These are phyloP conservation scores for Sitta europaea DNA, from an alignment of 2,113 vertebrate species.

Conservation along the genomic window DNA sequence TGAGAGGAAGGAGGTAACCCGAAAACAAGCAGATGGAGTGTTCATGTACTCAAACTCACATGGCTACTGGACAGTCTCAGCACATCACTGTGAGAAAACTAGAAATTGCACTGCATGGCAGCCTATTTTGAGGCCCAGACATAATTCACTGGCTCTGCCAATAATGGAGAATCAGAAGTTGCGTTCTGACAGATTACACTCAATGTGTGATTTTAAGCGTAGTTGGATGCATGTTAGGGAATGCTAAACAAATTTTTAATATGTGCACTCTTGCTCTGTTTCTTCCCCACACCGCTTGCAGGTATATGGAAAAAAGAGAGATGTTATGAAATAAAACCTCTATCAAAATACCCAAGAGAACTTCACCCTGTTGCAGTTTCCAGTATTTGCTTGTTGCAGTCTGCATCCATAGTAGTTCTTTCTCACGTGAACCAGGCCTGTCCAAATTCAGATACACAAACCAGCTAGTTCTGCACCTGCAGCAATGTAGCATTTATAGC, in stretches of 20 bases:
- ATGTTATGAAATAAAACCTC: neutral
- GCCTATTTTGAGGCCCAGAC: neutral
- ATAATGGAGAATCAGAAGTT: neutral
- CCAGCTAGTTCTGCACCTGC: neutral
- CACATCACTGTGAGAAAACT: neutral
- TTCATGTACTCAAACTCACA: neutral
- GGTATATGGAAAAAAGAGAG: neutral
- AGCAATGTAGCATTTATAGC: neutral
- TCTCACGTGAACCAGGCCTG: neutral
- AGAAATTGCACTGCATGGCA: neutral
- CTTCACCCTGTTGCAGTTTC: neutral
- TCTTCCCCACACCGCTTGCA: neutral
- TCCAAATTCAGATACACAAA: neutral
- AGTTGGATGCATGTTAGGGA: neutral
- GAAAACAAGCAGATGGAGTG: neutral
- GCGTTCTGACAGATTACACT: neutral
- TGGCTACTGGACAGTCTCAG: neutral
- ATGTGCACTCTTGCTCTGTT: neutral
- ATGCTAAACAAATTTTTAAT: neutral
- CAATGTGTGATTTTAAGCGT: accelerated
- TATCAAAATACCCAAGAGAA: neutral
- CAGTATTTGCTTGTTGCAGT: neutral
- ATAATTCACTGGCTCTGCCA: neutral
- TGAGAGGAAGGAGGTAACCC: neutral
- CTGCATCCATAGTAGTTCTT: neutral